phyloP scores from a whole-genome alignment of 1,140 invertebrate species.

The Trachelipus rathkii region DNA sequence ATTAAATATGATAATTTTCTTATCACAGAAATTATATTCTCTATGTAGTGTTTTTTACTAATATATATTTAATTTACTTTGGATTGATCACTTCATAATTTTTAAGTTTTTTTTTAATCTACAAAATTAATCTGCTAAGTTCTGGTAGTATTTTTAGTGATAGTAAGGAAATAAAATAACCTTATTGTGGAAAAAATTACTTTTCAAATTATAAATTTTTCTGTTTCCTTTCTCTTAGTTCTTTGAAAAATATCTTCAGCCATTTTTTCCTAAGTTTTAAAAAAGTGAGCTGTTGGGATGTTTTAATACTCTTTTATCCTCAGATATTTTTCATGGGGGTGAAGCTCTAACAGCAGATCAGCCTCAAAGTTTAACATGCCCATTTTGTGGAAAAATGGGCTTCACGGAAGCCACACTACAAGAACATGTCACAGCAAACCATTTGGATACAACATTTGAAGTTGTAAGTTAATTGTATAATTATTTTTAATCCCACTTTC shows the following conservation, averaged over 20 bases:
- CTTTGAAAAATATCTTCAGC: background rate
- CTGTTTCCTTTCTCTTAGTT: slow-evolving; percentile 22
- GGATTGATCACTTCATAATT: too few relatives aligned
- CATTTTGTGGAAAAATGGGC: slow-evolving; percentile 92
- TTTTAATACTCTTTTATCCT: slow-evolving; percentile 54
- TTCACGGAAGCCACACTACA: slow-evolving; percentile 85
- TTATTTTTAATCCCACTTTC: too few relatives aligned
- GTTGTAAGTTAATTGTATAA: slow-evolving; percentile 60
- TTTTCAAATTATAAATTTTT: background rate
- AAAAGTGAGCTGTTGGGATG: too few relatives aligned
- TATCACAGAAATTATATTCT: too few relatives aligned
- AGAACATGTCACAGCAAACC: slow-evolving; percentile 82
- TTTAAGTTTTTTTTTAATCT: too few relatives aligned
- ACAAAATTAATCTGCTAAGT: too few relatives aligned
- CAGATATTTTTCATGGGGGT: slow-evolving; percentile 86
- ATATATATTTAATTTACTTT: too few relatives aligned
- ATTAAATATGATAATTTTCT: too few relatives aligned
- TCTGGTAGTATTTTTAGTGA: too few relatives aligned
- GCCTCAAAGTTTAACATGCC: slow-evolving; percentile 92
- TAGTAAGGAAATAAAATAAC: background rate
- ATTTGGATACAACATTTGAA: slow-evolving; percentile 78
- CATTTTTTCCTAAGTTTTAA: too few relatives aligned
- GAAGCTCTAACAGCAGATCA: slow-evolving; percentile 80
- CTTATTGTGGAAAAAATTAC: background rate
- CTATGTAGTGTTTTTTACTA: too few relatives aligned